Percentiles rank a stretch among this genome's conserved stretches.
Evolutionary conservation across 2,888 invertebrate species (phyloP).

Genomic region (Suillia variegata): DNA sequence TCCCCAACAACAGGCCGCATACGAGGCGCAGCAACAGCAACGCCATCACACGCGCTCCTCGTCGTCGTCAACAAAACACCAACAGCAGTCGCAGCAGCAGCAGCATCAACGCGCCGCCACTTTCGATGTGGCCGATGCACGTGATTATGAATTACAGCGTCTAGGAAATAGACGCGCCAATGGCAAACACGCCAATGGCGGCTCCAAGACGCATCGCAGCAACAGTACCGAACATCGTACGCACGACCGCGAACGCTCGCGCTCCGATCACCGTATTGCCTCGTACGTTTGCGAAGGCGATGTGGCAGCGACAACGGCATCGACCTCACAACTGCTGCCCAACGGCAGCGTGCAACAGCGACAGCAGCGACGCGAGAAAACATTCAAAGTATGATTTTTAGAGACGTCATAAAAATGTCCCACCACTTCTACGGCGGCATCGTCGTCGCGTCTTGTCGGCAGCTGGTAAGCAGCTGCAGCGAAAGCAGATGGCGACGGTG

Average conservation of each 20-base stretch:
- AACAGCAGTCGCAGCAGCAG: too few species aligned
- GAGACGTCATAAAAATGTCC: constrained; percentile 63
- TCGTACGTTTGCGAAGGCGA: constrained; percentile 49
- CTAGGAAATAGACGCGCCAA: constrained; percentile 54
- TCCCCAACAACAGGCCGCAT: constrained; percentile 41
- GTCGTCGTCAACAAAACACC: constrained; percentile 25
- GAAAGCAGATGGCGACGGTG: constrained; percentile 22
- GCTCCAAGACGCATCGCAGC: not conserved
- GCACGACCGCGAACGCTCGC: constrained; percentile 50
- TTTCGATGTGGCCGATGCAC: constrained; percentile 56
- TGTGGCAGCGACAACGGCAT: constrained; percentile 25
- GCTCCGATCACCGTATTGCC: constrained; percentile 54
- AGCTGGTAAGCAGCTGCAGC: constrained; percentile 31
- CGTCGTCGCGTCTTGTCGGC: constrained; percentile 12
- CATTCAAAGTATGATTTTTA: constrained; percentile 62
- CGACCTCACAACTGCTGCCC: constrained; percentile 36
- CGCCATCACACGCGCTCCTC: constrained; percentile 15
- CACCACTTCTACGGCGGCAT: constrained; percentile 23
- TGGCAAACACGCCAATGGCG: constrained; percentile 46
- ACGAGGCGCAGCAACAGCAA: constrained; percentile 18
- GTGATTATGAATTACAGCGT: constrained; percentile 57
- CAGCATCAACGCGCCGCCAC: constrained; percentile 53
- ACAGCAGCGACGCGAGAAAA: constrained; percentile 60
- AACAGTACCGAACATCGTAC: constrained; percentile 27
- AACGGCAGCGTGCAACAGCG: constrained; percentile 46